A percentile compares a stretch with the other conserved stretches of the same genome.
Conservation (phyloP, 2,888 invertebrate species). For the Drosophila mettleri region DNA sequence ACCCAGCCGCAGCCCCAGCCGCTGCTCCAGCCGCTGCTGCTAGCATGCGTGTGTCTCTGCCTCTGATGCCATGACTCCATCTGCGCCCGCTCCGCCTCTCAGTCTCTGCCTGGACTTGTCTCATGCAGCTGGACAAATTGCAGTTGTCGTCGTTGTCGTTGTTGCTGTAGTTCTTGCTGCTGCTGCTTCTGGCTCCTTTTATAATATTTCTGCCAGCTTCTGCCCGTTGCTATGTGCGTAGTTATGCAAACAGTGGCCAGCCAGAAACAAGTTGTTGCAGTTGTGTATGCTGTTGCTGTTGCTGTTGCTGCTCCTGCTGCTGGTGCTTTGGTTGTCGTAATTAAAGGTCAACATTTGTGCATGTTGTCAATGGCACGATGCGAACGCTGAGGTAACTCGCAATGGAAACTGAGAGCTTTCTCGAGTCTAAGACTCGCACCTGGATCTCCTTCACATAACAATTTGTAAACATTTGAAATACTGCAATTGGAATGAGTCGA, state of each 20-base stretch:
- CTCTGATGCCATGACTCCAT: slow-evolving; percentile 18
- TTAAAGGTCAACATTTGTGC: slow-evolving; percentile 83
- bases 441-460: background rate
- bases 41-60: slow-evolving; percentile 37
- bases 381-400: slow-evolving; percentile 36
- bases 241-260: slow-evolving; percentile 79
- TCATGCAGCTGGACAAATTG: slow-evolving; percentile 78
- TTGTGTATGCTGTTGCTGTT: slow-evolving; percentile 47
- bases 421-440: slow-evolving; percentile 9
- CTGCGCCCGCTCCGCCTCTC: slow-evolving; percentile 25
- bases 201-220: slow-evolving; percentile 51
- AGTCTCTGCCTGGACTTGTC: slow-evolving; percentile 41
- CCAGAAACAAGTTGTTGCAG: slow-evolving; percentile 69
- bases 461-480: background rate
- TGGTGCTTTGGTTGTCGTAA: slow-evolving; percentile 68
- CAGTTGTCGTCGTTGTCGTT: slow-evolving; percentile 76
- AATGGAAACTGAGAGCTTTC: slow-evolving; percentile 10
- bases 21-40: slow-evolving; percentile 20
- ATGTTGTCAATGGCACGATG: slow-evolving; percentile 72
- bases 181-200: slow-evolving; percentile 52
- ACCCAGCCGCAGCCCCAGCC: slow-evolving; percentile 64
- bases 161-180: slow-evolving; percentile 38
- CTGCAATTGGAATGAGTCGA: background rate
- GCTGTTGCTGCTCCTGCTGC: slow-evolving; percentile 50
- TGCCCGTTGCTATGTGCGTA: slow-evolving; percentile 69